A percentile compares a stretch with the other conserved stretches of the same genome.
Evolutionary conservation across 2,888 invertebrate species (phyloP).

Genomic region (Lepetodrilus schrolli): DNA sequence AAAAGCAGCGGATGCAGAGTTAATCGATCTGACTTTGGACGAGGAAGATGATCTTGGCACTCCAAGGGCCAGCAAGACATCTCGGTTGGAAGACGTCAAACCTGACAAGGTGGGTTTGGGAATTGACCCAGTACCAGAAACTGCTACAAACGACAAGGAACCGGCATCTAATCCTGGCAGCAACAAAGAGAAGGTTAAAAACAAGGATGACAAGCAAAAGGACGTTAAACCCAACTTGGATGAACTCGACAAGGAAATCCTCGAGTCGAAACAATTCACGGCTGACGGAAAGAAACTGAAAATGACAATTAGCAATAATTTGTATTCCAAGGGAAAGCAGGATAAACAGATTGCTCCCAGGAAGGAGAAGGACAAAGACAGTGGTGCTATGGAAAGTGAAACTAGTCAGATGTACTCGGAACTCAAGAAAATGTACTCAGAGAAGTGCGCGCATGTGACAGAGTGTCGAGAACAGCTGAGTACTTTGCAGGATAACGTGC

Average conservation of each 20-base stretch:
- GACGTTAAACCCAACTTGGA: constrained; percentile 36
- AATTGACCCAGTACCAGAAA: not conserved
- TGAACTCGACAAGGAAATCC: constrained; percentile 21
- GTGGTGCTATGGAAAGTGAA: not conserved
- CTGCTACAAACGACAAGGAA: not conserved
- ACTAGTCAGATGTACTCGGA: not conserved
- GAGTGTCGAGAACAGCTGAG: constrained; percentile 29
- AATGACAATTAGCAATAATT: not conserved
- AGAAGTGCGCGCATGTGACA: constrained; percentile 4
- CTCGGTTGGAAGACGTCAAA: constrained; percentile 28
- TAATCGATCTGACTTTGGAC: constrained; percentile 49
- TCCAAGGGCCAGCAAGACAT: not conserved
- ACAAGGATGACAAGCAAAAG: not conserved
- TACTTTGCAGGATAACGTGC: constrained; percentile 52
- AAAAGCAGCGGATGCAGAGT: not conserved
- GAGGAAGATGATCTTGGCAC: not conserved
- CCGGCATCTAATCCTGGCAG: not conserved
- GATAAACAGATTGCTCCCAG: constrained; percentile 14
- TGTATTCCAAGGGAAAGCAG: not conserved
- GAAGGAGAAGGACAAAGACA: not conserved
- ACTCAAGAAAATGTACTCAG: constrained; percentile 10
- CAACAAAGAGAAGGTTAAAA: constrained; percentile 17
- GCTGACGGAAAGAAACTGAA: not conserved
- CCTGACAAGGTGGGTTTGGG: constrained; percentile 34
- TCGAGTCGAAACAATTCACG: not conserved